Conservation (phyloP, 2,888 invertebrate genomes). For the Lithophane ornitopus region DNA sequence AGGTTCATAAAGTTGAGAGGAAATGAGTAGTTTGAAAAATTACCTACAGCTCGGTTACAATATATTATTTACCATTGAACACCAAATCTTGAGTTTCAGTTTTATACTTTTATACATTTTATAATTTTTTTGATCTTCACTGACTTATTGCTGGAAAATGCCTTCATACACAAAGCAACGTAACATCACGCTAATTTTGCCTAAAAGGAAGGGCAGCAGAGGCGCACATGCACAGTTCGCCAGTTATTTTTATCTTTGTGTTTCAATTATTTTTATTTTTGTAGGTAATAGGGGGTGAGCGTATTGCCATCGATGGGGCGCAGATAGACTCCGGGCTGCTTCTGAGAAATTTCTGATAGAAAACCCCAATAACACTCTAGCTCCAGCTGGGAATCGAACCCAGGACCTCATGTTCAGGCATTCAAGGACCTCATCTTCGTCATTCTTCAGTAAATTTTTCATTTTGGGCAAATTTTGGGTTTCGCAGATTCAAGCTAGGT, state of each 20-base stretch:
- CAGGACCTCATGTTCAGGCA: neutral
- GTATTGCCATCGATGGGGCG: too few relatives aligned
- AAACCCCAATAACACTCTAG: neutral
- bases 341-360: neutral
- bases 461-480: too few relatives aligned
- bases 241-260: too few relatives aligned
- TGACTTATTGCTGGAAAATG: neutral
- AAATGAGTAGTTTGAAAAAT: too few relatives aligned
- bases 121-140: neutral
- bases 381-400: neutral
- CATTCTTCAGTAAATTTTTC: too few relatives aligned
- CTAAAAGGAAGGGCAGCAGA: neutral
- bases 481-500: neutral
- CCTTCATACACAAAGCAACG: neutral
- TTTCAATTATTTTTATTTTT: too few relatives aligned
- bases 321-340: neutral
- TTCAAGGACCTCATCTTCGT: neutral
- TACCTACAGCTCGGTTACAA: too few relatives aligned
- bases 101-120: too few relatives aligned
- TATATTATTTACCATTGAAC: too few relatives aligned
- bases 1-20: too few relatives aligned
- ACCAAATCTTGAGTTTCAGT: too few relatives aligned
- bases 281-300: too few relatives aligned
- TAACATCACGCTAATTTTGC: neutral
- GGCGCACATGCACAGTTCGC: neutral